Conservation (phyloP, 2,797 vertebrate species). For the Syngnathus rostellatus region DNA sequence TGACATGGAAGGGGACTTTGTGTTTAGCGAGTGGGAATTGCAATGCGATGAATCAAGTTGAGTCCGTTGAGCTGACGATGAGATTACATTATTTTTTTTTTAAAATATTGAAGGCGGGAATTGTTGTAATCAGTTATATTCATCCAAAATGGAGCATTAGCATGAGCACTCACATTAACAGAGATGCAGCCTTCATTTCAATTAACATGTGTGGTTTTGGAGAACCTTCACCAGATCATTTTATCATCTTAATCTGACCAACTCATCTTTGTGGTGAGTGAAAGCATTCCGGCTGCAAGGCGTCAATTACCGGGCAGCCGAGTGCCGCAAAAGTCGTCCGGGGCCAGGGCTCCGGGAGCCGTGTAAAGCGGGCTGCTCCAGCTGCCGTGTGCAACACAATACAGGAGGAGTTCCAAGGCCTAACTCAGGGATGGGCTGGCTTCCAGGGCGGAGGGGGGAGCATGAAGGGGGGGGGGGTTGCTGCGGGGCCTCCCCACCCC, state of each 20-base stretch:
- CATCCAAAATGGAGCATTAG: neutral
- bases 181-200: neutral
- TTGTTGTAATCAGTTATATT: too few species aligned
- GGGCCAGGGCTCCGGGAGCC: slow-evolving; percentile 48
- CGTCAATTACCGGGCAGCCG: slow-evolving; percentile 72
- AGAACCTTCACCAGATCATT: slow-evolving; percentile 14
- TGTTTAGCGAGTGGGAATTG: neutral
- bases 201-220: neutral
- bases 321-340: slow-evolving; percentile 57
- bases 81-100: too few species aligned
- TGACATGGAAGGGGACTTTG: neutral
- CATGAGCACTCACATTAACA: neutral
- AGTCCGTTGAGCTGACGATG: too few species aligned
- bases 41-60: neutral
- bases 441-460: slow-evolving; percentile 43
- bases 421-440: slow-evolving; percentile 61
- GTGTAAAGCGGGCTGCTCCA: slow-evolving; percentile 40
- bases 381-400: slow-evolving; percentile 47
- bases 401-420: slow-evolving; percentile 49
- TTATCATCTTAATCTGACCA: slow-evolving; percentile 69
- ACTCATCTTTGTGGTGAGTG: slow-evolving; percentile 74
- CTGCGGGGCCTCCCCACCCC: neutral
- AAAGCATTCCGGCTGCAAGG: slow-evolving; percentile 72
- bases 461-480: slow-evolving; percentile 40
- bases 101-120: neutral